Evolutionary conservation across 2,113 vertebrate species (phyloP), one percentile per base, ranked within the genome.

Genomic region (Amia ocellicauda): DNA sequence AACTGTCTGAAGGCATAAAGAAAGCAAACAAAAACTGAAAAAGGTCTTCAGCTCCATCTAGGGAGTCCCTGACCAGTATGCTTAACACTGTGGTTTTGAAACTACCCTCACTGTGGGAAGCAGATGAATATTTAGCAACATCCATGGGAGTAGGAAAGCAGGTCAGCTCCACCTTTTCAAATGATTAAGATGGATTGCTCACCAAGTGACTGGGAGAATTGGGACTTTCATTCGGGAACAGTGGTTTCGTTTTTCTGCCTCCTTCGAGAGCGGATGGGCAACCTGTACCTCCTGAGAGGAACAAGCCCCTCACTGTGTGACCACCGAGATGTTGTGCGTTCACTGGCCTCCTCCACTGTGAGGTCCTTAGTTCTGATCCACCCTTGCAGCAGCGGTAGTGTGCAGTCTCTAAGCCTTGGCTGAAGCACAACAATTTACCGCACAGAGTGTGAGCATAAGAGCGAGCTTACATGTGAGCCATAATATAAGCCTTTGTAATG

Each of bases 131-230:
- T 58, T 49, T 65, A 19, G 52, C 26, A 19, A 16, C n/a, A n/a
- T 29, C 49, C 10, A 9, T 20, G 19, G 29, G 23, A 23, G n/a
- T 41, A 27, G 43, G 7, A 36, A 36, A 36, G 31, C 31, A 17
- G 43, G 23, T 58, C 20, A 41, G 43, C 24, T 58, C 28, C 50
- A 22, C n/a, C 43, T n/a, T 23, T 36, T 45, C 14, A 49, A 43
- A 23, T 65, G 43, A 65, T 22, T 58, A 65, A 65, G 45, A 65
- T 51, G 27, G 55, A 58, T 65, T 58, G 17, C 14, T 16, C 31
- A 22, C 2, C 7, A 50, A 40, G 20, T 24, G 28, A 65, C 22
- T 16, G 16, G 45, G 54, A 41, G 10, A 55, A 53, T 41, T 64
- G 53, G 41, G 19, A 49, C 53, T 31, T 58, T 64, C 26, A 24